phyloP scores from a whole-genome alignment of 2,888 invertebrate genomes.

The Dexiosoma caninum region DNA sequence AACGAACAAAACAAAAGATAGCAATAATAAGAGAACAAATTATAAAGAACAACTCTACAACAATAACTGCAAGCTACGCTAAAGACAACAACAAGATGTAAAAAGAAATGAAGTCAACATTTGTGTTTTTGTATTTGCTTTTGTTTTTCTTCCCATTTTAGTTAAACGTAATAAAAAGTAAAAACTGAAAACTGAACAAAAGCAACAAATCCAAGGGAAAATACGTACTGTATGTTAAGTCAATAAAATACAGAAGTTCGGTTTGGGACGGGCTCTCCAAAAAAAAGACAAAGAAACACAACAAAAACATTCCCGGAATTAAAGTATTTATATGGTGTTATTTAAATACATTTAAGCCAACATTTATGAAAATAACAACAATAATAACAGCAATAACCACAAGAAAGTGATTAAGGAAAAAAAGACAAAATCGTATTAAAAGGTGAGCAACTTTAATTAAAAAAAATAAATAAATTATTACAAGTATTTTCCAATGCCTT shows the following conservation, averaged over 20 bases:
- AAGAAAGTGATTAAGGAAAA: background rate
- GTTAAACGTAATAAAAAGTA: slow-evolving; percentile 1
- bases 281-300: slow-evolving; percentile 11
- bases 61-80: background rate
- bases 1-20: no score
- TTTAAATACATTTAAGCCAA: slow-evolving; percentile 45
- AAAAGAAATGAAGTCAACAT: slow-evolving; percentile 23
- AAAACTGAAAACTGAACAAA: background rate
- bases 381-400: background rate
- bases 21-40: background rate
- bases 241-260: slow-evolving; percentile 12
- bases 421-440: slow-evolving; percentile 24
- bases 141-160: slow-evolving; percentile 9
- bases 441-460: slow-evolving; percentile 34
- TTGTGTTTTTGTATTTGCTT: slow-evolving; percentile 4
- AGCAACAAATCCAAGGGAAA: slow-evolving; percentile 18
- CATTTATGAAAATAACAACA: background rate
- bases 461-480: slow-evolving; percentile 4
- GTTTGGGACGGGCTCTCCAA: slow-evolving; percentile 21
- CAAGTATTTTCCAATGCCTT: background rate
- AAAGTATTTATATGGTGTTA: slow-evolving; percentile 39
- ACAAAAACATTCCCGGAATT: slow-evolving; percentile 45
- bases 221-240: slow-evolving; percentile 1
- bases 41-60: background rate
- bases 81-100: slow-evolving; percentile 30